Conservation (phyloP, 2,888 invertebrate genomes). For the Sinotaia quadrata region DNA sequence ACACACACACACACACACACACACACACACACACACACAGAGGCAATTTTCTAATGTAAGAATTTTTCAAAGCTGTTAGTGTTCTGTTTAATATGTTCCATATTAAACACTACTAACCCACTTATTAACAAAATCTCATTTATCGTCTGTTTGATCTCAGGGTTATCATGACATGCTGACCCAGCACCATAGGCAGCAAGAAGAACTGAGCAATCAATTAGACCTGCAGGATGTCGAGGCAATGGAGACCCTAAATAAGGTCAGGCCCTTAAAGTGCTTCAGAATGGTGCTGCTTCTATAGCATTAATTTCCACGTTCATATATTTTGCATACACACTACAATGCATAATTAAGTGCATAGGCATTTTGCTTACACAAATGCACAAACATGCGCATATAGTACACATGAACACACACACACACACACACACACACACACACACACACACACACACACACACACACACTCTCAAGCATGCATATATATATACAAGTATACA, state of each 20-base stretch:
- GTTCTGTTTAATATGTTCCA: neutral
- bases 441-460: neutral
- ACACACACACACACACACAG: neutral
- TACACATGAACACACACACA: no score
- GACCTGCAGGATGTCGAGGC: conserved; percentile 63
- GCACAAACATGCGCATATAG: no score
- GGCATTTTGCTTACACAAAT: no score
- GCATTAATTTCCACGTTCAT: no score
- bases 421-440: neutral
- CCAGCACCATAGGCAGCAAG: conserved; percentile 57
- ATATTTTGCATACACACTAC: no score
- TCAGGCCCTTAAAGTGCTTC: no score
- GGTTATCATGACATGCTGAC: conserved; percentile 58
- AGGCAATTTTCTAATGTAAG: neutral
- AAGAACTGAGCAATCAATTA: conserved; percentile 51
- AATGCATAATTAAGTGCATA: no score
- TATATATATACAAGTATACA: neutral
- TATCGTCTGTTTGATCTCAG: conserved; percentile 41
- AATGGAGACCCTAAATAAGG: conserved; percentile 56
- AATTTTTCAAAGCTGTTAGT: neutral
- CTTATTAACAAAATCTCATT: neutral
- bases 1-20: neutral
- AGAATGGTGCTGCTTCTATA: no score
- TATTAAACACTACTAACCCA: neutral
- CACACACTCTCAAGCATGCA: neutral